Evolutionary conservation across 2,888 invertebrate genomes (phyloP), one percentile per base, ranked within the genome.

Genomic region (Drosophila hamatofila): DNA sequence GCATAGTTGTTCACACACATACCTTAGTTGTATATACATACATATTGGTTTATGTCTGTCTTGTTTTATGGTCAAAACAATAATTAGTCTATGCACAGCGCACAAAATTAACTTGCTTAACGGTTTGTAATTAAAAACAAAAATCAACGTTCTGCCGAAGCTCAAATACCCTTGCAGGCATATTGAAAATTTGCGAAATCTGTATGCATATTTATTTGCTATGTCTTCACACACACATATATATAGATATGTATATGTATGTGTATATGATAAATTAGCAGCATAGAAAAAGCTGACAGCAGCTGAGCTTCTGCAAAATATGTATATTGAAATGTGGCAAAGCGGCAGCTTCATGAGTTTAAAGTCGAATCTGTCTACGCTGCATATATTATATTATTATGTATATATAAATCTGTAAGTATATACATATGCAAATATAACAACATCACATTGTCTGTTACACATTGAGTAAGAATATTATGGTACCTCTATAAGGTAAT

Each of bases 1-100:
- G 39, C 23, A 33, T 67, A 51, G 49, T 58, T 67, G 49, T 33
- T 37, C 33, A 57, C 18, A 39, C 21, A 11, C 41, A 18, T 12
- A 44, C n/a, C 9, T 27, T 7, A 16, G 14, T 3, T 21, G 16
- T 27, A 12, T 21, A 16, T 12, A 55, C 5, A 42, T 9, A 37
- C n/a, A 16, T 16, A 51, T 51, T 49, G 37, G 23, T 25, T 57
- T 25, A 58, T 16, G 57, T 2, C 39, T 35, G 16, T 41, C 33
- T 14, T 11, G 48, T 0, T 41, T 18, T 41, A 41, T 21, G 55
- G 49, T 18, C 23, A 9, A 33, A n/a, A 25, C 18, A 18, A 4
- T 46, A 27, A 27, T 21, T 16, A 41, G 12, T 12, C 41, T 37
- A n/a, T 37, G 63, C 37, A 48, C 30, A 37, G n/a, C n/a, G 8